Evolutionary conservation across 1,140 invertebrate genomes (phyloP).

Genomic region (Philopotamus ludificatus): DNA sequence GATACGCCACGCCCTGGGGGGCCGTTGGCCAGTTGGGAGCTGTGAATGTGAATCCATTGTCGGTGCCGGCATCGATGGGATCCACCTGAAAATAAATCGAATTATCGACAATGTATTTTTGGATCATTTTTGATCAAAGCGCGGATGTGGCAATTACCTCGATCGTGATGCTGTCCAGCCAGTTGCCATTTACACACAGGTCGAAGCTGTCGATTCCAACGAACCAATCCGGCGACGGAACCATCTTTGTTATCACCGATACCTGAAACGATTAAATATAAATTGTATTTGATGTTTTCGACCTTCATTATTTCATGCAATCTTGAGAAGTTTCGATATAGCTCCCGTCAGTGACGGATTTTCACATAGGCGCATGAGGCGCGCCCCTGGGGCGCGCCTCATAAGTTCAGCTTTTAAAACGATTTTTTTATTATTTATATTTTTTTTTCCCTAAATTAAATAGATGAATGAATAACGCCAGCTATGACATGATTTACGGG

Average conservation of each 20-base stretch:
- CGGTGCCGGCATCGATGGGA: constrained; percentile 94
- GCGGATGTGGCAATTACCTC: constrained; percentile 67
- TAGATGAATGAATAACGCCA: too few relatives aligned
- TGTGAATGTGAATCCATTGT: constrained; percentile 96
- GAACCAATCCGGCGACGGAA: constrained; percentile 98
- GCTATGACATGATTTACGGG: too few relatives aligned
- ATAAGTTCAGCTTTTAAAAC: too few relatives aligned
- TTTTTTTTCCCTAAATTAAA: too few relatives aligned
- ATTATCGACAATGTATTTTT: not conserved
- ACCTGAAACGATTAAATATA: constrained; percentile 58
- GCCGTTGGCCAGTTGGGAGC: constrained; percentile 91
- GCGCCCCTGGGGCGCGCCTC: too few relatives aligned
- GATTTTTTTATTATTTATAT: too few relatives aligned
- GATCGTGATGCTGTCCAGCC: constrained; percentile 89
- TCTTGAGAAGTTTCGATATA: too few relatives aligned
- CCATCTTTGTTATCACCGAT: constrained; percentile 81
- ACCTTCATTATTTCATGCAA: too few relatives aligned
- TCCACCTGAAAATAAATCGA: constrained; percentile 66
- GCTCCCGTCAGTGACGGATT: too few relatives aligned
- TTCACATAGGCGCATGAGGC: too few relatives aligned
- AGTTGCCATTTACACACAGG: constrained; percentile 91
- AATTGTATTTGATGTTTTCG: not conserved
- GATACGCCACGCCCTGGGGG: constrained; percentile 85
- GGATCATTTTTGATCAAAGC: too few relatives aligned
- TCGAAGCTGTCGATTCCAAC: constrained; percentile 90